These are phyloP conservation scores for Herpetotheres cachinnans DNA, from an alignment of 2,113 vertebrate genomes.

Conservation along the genomic window DNA sequence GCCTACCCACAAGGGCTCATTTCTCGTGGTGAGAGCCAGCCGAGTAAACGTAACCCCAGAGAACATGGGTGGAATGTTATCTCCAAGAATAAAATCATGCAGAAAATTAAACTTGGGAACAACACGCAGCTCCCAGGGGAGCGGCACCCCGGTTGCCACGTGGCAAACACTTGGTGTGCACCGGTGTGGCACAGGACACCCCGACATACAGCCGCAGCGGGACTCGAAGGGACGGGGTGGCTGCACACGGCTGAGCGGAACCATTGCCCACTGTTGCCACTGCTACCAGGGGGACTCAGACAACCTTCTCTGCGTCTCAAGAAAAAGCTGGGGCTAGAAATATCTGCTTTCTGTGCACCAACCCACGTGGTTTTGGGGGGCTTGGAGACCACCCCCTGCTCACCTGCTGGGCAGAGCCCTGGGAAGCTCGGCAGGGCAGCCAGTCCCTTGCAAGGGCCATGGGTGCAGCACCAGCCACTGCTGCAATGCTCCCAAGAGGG, in stretches of 20 bases:
- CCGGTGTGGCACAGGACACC: neutral
- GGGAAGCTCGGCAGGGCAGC: neutral
- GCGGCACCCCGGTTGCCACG: fast-evolving
- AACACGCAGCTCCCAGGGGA: fast-evolving
- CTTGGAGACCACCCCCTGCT: neutral
- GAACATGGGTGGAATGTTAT: fast-evolving
- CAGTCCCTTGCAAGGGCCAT: neutral
- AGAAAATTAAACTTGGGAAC: neutral
- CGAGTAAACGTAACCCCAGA: neutral
- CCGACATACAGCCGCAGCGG: fast-evolving
- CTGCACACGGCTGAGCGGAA: fast-evolving
- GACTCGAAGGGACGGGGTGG: neutral
- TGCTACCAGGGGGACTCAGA: neutral
- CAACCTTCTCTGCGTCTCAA: neutral
- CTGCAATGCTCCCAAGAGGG: neutral
- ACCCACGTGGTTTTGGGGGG: fast-evolving
- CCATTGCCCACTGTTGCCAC: neutral
- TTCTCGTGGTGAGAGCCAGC: neutral
- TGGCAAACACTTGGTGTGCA: neutral
- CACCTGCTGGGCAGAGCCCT: neutral
- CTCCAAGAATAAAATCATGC: neutral
- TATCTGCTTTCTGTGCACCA: fast-evolving
- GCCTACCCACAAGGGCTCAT: neutral
- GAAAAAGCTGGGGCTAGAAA: neutral
- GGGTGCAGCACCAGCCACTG: fast-evolving